Evolutionary conservation across 2,888 invertebrate species (phyloP), one percentile per base, ranked within the genome.

Genomic region (Ichneumoninae sp.): DNA sequence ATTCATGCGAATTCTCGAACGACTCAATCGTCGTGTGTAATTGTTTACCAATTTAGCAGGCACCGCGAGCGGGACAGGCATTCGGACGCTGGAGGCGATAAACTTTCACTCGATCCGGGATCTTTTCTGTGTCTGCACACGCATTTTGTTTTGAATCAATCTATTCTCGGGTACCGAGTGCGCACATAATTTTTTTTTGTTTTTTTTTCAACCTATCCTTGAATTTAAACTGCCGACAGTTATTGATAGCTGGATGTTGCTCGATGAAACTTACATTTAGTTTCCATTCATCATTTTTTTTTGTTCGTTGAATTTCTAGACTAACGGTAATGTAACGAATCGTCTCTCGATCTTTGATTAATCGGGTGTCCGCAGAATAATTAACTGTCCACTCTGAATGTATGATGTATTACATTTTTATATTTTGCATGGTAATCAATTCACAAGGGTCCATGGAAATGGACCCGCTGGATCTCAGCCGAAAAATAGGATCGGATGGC

Each of bases 31-130:
- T 26, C 69, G 19, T 1, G 44, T 36, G 36, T 57, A 57, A 79
- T 79, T 63, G 16, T 70, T 79, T 76, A 70, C 30, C 63, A 50
- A 60, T 60, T 79, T 63, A 22, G 30, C 71, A 10, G 47, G 5
- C 4, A 36, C 22, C 33, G 40, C 36, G 22, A 33, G 63, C 63
- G 13, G 33, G 33, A 63, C 70, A 33, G 8, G 52, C 52, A 10
- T 36, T 36, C 19, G 36, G 0, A 13, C 54, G 40, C 57, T 71
- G 57, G 47, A 47, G n/a, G 63, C 54, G 79, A 65, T 83, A 75
- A 75, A 75, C 54, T 75, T 40, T 75, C 47, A 10, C 44, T 63
- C 70, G 65, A 80, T 57, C 63, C 13, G 13, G 33, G 63, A 30
- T 80, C 16, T 1, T 19, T 75, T 82, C 22, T 47, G 71, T 47